phyloP scores from a whole-genome alignment of 2,113 vertebrate genomes.

The Gambusia holbrooki region DNA sequence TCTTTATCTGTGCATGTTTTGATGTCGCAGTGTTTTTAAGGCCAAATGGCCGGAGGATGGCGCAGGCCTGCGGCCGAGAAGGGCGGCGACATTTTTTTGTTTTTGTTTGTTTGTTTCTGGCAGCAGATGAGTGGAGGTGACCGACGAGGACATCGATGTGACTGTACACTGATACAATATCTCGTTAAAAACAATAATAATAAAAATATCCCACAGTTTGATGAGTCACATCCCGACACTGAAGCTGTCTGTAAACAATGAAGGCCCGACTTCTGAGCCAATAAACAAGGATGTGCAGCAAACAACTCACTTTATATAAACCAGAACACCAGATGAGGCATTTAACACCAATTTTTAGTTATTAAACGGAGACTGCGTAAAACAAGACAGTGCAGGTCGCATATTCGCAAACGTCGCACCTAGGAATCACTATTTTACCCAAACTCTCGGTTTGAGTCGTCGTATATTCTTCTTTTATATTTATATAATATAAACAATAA shows the following conservation, averaged over 20 bases:
- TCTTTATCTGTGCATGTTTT: rapidly evolving
- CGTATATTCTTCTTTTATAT: too few species aligned
- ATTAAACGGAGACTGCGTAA: neutral
- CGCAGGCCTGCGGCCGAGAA: slow-evolving; percentile 30
- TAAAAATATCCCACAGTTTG: too few species aligned
- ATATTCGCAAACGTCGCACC: slow-evolving; percentile 5
- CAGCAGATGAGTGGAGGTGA: slow-evolving; percentile 70
- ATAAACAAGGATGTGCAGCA: slow-evolving; percentile 13
- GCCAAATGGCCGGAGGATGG: neutral
- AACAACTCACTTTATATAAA: rapidly evolving
- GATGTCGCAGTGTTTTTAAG: neutral
- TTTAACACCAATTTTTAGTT: neutral
- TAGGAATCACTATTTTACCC: too few species aligned
- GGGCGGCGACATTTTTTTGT: neutral
- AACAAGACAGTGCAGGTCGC: neutral
- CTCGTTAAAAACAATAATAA: neutral
- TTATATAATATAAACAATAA: neutral
- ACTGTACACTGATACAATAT: neutral
- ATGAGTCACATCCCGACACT: neutral
- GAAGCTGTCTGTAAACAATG: slow-evolving; percentile 49
- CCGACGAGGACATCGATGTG: slow-evolving; percentile 23
- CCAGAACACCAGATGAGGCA: rapidly evolving
- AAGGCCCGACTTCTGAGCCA: slow-evolving; percentile 30
- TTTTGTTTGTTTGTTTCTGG: neutral
- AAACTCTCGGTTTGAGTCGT: too few species aligned